Evolutionary conservation across 2,797 vertebrate genomes (phyloP).

Genomic region (Rallus crepitans): DNA sequence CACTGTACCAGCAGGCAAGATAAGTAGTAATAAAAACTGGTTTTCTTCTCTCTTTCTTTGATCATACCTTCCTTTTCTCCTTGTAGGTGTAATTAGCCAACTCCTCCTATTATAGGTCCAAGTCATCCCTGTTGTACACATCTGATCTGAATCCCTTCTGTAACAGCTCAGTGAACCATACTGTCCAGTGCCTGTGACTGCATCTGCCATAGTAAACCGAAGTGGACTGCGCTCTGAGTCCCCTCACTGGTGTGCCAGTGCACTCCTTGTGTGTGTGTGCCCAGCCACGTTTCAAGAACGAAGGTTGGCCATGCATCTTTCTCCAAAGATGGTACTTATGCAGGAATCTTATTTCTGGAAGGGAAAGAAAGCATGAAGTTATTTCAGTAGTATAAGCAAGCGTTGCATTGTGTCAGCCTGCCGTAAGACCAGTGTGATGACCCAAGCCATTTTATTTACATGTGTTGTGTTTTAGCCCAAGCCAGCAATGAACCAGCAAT

Average conservation of each 20-base stretch:
- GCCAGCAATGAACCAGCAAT: too few species aligned
- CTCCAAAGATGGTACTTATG: neutral
- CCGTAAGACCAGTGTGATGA: neutral
- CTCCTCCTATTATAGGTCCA: neutral
- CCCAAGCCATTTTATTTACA: neutral
- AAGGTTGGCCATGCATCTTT: neutral
- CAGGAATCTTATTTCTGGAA: neutral
- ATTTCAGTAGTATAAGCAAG: neutral
- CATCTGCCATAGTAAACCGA: neutral
- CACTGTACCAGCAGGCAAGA: neutral
- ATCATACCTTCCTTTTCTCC: neutral
- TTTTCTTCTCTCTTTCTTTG: neutral
- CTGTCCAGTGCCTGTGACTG: neutral
- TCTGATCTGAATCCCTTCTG: neutral
- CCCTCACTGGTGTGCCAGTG: accelerated
- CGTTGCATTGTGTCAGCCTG: neutral
- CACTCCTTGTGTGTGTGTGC: too few species aligned
- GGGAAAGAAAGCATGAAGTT: neutral
- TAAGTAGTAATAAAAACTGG: neutral
- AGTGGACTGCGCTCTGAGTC: neutral
- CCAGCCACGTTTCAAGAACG: accelerated
- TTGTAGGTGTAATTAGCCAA: neutral
- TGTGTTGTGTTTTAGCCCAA: accelerated
- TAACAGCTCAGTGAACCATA: neutral
- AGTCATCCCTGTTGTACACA: neutral